phyloP scores from a whole-genome alignment of 2,113 vertebrate species.

The Mungos mungo region DNA sequence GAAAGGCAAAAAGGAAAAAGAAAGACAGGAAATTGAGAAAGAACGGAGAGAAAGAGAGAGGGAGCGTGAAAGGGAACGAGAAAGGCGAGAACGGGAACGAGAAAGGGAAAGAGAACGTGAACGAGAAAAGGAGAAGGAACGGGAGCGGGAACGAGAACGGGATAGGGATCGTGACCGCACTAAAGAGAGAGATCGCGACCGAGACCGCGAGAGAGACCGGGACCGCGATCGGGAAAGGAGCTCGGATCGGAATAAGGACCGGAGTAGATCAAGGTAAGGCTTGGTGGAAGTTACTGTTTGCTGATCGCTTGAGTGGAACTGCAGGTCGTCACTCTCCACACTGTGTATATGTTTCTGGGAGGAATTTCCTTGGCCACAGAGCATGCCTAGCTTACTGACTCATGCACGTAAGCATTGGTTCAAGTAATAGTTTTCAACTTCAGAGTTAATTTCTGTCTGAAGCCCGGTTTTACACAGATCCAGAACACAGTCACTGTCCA shows the following conservation, averaged over 20 bases:
- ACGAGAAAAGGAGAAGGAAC: slow-evolving; percentile 90
- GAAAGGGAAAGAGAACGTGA: slow-evolving; percentile 94
- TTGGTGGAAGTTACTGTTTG: neutral
- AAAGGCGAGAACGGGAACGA: slow-evolving; percentile 95
- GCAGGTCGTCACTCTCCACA: neutral
- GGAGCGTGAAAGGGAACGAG: slow-evolving; percentile 96
- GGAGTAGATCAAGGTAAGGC: slow-evolving; percentile 94
- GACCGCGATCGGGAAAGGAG: slow-evolving; percentile 92
- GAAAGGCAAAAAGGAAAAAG: slow-evolving; percentile 98
- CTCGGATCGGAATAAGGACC: slow-evolving; percentile 88
- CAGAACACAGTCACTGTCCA: neutral
- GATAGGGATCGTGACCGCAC: slow-evolving; percentile 92
- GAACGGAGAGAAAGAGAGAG: slow-evolving; percentile 97
- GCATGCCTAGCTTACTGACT: neutral
- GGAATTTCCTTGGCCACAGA: neutral
- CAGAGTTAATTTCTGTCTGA: neutral
- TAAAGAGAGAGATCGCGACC: slow-evolving; percentile 89
- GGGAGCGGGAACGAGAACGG: slow-evolving; percentile 92
- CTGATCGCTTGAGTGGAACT: neutral
- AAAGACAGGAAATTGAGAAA: slow-evolving; percentile 95
- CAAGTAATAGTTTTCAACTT: neutral
- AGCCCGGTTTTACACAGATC: neutral
- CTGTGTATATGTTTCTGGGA: neutral
- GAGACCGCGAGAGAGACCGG: slow-evolving; percentile 91
- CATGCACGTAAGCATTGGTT: neutral